phyloP scores from a whole-genome alignment of 2,797 vertebrate genomes.

The Falco concolor region DNA sequence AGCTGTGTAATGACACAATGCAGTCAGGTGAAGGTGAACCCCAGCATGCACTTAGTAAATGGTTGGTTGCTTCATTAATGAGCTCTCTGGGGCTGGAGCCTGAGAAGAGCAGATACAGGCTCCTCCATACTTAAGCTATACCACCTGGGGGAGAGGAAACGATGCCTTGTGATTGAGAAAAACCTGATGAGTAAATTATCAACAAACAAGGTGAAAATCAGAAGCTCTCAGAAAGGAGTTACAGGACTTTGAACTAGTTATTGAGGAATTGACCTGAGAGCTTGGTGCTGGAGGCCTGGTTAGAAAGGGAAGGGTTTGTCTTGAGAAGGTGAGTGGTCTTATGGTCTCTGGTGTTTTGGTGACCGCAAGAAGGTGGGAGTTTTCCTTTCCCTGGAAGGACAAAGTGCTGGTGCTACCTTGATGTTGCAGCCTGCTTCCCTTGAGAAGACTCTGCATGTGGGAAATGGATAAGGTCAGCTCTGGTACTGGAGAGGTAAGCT shows the following conservation, averaged over 20 bases:
- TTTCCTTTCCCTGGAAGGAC: not conserved
- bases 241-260: fast-evolving
- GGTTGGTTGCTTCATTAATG: not conserved
- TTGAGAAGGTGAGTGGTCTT: not conserved
- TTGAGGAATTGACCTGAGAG: not conserved
- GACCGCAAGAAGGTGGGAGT: not conserved
- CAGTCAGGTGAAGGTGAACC: not conserved
- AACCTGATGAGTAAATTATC: not conserved
- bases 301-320: not conserved
- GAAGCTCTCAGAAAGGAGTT: not conserved
- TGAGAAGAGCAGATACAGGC: not conserved
- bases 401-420: not conserved
- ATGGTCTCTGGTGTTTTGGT: not conserved
- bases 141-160: not conserved
- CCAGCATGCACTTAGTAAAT: not conserved
- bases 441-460: fast-evolving
- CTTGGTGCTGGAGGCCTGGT: not conserved
- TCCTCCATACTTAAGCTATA: not conserved
- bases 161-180: not conserved
- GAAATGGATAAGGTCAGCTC: not conserved
- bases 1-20: fast-evolving
- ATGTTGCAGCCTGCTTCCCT: not conserved
- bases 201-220: not conserved
- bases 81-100: not conserved
- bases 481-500: not conserved